Conservation (phyloP, 2,888 invertebrate genomes). For the Crioceris asparagi region DNA sequence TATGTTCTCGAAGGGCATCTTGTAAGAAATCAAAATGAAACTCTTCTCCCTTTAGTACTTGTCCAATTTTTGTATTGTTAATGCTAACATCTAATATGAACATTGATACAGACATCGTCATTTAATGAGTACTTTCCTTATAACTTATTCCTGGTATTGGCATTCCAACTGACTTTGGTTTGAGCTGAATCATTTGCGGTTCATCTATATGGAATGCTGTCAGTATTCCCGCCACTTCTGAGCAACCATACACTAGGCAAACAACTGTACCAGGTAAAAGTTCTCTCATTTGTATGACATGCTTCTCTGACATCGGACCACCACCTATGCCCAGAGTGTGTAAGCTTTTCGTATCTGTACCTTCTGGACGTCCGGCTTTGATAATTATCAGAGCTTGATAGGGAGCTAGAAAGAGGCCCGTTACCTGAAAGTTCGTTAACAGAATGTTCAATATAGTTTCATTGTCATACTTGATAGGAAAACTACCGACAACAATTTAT, state of each 20-base stretch:
- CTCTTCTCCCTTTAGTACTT: no score
- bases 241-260: constrained; percentile 32
- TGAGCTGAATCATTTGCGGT: constrained; percentile 24
- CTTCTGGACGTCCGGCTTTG: constrained; percentile 29
- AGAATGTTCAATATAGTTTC: no score
- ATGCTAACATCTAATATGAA: no score
- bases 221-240: constrained; percentile 29
- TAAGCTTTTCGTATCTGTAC: constrained; percentile 28
- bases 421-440: no score
- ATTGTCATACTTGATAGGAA: no score
- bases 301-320: constrained; percentile 23
- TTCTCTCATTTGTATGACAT: constrained; percentile 26
- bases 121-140: constrained; percentile 28
- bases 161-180: constrained; percentile 26
- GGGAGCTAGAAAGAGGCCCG: constrained; percentile 24
- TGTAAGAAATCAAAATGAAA: no score
- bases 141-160: constrained; percentile 24
- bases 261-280: constrained; percentile 31
- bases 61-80: no score
- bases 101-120: no score
- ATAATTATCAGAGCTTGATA: constrained; percentile 24
- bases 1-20: no score
- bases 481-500: no score
- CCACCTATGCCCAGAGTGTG: constrained; percentile 26
- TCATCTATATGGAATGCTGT: constrained; percentile 23